Conservation (phyloP, 2,797 vertebrate species). For the Halcyon chelicuti region DNA sequence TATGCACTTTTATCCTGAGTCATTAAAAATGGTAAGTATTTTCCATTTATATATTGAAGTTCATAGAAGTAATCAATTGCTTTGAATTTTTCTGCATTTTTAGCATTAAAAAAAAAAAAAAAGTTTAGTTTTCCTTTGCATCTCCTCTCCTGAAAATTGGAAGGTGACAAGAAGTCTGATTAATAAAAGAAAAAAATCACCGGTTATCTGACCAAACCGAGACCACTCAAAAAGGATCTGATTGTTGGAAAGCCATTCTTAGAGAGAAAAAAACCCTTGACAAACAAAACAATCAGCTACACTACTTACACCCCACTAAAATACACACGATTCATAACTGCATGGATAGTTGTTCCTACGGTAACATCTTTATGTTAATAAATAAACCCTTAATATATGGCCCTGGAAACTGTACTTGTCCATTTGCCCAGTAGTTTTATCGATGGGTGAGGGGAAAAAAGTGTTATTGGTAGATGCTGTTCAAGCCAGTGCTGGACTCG, state of each 20-base stretch:
- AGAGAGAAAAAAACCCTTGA: background rate
- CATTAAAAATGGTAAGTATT: conserved; percentile 59
- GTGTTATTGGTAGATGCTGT: background rate
- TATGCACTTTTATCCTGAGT: conserved; percentile 59
- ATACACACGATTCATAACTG: fast-evolving
- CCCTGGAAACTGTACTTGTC: background rate
- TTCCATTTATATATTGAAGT: background rate
- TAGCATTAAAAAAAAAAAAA: background rate
- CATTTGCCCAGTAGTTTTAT: background rate
- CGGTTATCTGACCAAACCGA: background rate
- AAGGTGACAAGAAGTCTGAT: background rate
- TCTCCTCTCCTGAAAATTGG: background rate
- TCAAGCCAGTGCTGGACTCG: fast-evolving
- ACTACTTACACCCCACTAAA: background rate
- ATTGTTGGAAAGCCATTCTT: background rate
- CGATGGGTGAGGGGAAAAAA: background rate
- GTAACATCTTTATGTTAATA: background rate
- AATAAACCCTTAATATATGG: background rate
- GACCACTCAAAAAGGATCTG: background rate
- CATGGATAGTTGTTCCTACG: background rate
- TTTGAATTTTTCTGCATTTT: conserved; percentile 48
- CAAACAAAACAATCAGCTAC: background rate
- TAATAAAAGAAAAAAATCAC: background rate
- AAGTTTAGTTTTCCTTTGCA: background rate
- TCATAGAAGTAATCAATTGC: background rate